Evolutionary conservation across 2,797 vertebrate genomes (phyloP).

Genomic region (Brachyrhaphis roseni): DNA sequence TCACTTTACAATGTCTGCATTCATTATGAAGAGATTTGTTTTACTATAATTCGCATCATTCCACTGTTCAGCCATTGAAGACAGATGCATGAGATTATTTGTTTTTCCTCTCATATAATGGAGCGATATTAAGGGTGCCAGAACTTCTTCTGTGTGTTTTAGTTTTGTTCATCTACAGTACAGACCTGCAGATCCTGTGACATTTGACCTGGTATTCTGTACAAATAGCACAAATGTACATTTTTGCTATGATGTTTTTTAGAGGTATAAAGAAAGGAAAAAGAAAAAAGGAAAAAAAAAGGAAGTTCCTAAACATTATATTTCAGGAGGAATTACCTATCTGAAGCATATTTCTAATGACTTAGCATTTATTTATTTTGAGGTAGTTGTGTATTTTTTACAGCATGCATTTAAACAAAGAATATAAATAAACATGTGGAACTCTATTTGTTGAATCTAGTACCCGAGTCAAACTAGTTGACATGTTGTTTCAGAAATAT

Average conservation of each 20-base stretch:
- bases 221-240: not conserved
- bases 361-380: not conserved
- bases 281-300: not conserved
- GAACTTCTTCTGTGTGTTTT: not conserved
- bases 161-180: not conserved
- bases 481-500: conserved; percentile 9
- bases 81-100: not conserved
- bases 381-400: not conserved
- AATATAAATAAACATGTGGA: conserved; percentile 5
- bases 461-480: conserved; percentile 8
- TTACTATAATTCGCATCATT: not conserved
- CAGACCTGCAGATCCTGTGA: not conserved
- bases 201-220: not conserved
- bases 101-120: not conserved
- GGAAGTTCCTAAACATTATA: not conserved
- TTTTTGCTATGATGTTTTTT: not conserved
- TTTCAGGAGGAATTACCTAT: conserved; percentile 21
- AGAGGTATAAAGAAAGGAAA: not conserved
- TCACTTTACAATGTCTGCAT: not conserved
- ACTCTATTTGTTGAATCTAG: not conserved
- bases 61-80: not conserved
- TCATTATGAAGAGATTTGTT: not conserved
- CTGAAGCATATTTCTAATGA: not conserved
- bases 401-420: not conserved
- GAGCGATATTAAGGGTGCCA: not conserved